Conservation (phyloP, 2,888 invertebrate species). For the Sphaerophoria taeniata region DNA sequence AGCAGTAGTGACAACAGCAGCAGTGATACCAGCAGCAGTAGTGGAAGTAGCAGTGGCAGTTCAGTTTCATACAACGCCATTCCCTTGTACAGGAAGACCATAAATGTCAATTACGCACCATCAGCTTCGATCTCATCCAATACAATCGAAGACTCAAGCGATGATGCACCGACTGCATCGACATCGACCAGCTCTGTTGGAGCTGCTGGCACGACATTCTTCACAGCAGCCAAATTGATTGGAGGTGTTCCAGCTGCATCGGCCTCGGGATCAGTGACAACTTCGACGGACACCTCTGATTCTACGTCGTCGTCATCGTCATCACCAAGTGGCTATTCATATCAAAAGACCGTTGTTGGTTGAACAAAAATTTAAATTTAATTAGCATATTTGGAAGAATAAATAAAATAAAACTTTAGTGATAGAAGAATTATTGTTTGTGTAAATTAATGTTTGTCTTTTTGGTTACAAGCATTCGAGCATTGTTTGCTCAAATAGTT, state of each 20-base stretch:
- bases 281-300: not conserved
- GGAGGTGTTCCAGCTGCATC: slow-evolving; percentile 4
- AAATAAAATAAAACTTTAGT: slow-evolving; percentile 41
- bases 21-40: not conserved
- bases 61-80: not conserved
- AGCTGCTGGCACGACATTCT: not conserved
- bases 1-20: not conserved
- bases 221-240: slow-evolving; percentile 30
- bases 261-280: not conserved
- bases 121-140: slow-evolving; percentile 17
- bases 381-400: slow-evolving; percentile 45
- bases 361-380: slow-evolving; percentile 19
- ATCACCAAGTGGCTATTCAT: slow-evolving; percentile 31
- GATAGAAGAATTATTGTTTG: slow-evolving; percentile 22
- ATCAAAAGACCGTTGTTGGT: slow-evolving; percentile 39
- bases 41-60: not conserved
- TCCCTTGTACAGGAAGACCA: slow-evolving; percentile 41
- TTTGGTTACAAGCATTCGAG: slow-evolving; percentile 1
- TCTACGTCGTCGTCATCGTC: slow-evolving; percentile 4
- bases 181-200: not conserved
- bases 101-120: slow-evolving; percentile 40
- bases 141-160: slow-evolving; percentile 8
- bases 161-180: not conserved
- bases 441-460: not conserved
- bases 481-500: not conserved